A percentile compares a stretch with the other conserved stretches of the same genome.
Conservation (phyloP, 2,888 invertebrate genomes). For the Lithosia quadra region DNA sequence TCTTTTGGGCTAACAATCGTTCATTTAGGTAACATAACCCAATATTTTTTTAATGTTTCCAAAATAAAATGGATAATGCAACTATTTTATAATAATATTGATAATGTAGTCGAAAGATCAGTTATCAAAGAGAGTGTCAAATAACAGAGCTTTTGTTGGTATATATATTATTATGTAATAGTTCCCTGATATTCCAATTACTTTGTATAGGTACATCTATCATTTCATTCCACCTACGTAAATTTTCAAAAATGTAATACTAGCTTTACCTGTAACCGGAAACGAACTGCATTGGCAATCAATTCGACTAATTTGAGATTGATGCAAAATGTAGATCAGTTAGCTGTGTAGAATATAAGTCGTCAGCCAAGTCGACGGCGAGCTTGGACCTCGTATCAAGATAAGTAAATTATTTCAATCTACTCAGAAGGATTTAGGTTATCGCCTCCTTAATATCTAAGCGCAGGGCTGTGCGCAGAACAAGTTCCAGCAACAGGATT, state of each 20-base stretch:
- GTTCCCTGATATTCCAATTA: too few relatives aligned
- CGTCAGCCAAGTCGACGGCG: conserved; percentile 44
- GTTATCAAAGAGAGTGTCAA: too few relatives aligned
- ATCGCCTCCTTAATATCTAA: conserved; percentile 32
- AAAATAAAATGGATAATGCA: too few relatives aligned
- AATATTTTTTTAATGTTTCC: too few relatives aligned
- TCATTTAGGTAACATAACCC: too few relatives aligned
- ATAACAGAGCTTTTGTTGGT: too few relatives aligned
- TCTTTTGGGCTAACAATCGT: too few relatives aligned
- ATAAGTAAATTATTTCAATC: conserved; percentile 63
- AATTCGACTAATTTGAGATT: conserved; percentile 29
- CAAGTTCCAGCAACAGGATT: too few relatives aligned
- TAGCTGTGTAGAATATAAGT: conserved; percentile 47
- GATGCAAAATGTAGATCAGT: conserved; percentile 18
- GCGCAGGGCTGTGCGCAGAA: conserved; percentile 13
- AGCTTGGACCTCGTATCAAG: conserved; percentile 54
- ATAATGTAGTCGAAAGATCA: too few relatives aligned
- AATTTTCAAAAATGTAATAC: neutral
- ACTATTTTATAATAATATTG: too few relatives aligned
- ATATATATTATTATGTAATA: too few relatives aligned
- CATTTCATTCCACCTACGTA: neutral
- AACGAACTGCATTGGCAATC: conserved; percentile 21
- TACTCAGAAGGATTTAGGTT: conserved; percentile 55
- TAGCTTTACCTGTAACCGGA: conserved; percentile 16
- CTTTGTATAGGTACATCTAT: too few relatives aligned